These are phyloP conservation scores for Alethe castanea DNA, from an alignment of 2,113 vertebrate species.

Conservation along the genomic window DNA sequence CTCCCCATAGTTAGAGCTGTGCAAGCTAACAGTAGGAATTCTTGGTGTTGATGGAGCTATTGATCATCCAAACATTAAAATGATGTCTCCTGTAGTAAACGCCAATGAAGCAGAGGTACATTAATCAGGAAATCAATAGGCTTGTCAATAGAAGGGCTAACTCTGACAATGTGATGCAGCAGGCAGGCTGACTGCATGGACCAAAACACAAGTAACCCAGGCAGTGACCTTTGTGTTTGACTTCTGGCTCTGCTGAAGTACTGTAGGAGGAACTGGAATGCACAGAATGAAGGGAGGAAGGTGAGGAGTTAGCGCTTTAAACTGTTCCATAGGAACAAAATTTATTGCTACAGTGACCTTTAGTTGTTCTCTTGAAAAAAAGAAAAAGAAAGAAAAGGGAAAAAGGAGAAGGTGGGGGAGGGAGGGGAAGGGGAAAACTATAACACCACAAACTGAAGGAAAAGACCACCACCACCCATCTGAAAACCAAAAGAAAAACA, in stretches of 20 bases:
- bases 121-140: conserved; percentile 90
- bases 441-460: background rate
- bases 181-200: conserved; percentile 47
- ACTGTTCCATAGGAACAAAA: background rate
- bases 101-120: conserved; percentile 81
- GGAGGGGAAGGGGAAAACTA: fast-evolving
- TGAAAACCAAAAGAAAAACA: background rate
- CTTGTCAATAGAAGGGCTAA: conserved; percentile 76
- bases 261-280: background rate
- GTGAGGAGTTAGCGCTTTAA: background rate
- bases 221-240: conserved; percentile 44
- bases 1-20: conserved; percentile 53
- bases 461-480: background rate
- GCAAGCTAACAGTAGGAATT: conserved; percentile 79
- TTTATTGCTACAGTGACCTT: conserved; percentile 24
- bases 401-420: fast-evolving
- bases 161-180: conserved; percentile 77
- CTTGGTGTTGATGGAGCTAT: conserved; percentile 83
- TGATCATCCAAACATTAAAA: conserved; percentile 90
- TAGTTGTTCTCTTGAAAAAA: background rate
- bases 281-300: background rate
- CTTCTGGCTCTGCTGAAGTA: conserved; percentile 27
- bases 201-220: conserved; percentile 50
- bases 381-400: fast-evolving
- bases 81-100: conserved; percentile 82